phyloP scores from a whole-genome alignment of 2,888 invertebrate genomes.

The Ennomos quercinarius region DNA sequence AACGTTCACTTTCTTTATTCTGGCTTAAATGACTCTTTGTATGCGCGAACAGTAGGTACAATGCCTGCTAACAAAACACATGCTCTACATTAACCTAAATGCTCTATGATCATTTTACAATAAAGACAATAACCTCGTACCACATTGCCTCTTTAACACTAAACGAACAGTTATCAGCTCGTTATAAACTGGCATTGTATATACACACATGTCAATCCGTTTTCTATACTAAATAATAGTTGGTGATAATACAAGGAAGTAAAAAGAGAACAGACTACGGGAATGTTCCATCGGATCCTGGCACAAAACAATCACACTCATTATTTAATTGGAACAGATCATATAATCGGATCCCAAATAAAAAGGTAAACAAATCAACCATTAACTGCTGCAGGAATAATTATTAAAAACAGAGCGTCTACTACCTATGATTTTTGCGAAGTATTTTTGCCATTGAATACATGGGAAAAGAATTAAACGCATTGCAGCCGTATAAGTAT shows the following conservation, averaged over 20 bases:
- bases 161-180: conserved; percentile 2
- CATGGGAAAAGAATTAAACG: no score
- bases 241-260: conserved; percentile 7
- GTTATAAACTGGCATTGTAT: conserved; percentile 38
- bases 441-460: no score
- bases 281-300: no score
- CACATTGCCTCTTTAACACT: conserved; percentile 46
- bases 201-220: conserved; percentile 20
- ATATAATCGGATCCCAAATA: no score
- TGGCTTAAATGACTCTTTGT: conserved; percentile 56
- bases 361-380: no score
- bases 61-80: conserved; percentile 50
- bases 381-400: no score
- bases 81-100: conserved; percentile 32
- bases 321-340: no score
- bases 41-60: conserved; percentile 62
- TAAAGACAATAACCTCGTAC: conserved; percentile 20
- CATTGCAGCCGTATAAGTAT: no score
- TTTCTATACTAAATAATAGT: conserved; percentile 22
- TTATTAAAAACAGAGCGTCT: no score
- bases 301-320: no score
- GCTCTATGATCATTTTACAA: conserved; percentile 24
- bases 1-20: conserved; percentile 69
- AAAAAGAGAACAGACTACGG: no score
- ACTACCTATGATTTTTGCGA: no score